Evolutionary conservation across 64 coral and sea anemone species (phyloP).

Genomic region (Trachythela sp.): DNA sequence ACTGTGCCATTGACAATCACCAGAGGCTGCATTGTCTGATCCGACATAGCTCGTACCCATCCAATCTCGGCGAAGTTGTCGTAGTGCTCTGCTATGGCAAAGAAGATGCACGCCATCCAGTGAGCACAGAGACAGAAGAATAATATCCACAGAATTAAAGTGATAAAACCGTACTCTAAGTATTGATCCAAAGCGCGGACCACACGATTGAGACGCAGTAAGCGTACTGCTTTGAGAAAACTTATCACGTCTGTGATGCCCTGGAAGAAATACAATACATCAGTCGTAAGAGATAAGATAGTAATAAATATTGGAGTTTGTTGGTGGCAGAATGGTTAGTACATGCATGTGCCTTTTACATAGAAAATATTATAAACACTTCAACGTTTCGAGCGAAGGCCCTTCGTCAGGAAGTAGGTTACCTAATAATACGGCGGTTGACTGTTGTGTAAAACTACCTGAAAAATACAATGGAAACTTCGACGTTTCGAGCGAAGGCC

Average conservation of each 20-base stretch:
- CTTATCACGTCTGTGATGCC: slow-evolving; percentile 68
- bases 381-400: too few species aligned
- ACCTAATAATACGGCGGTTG: too few species aligned
- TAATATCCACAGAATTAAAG: slow-evolving; percentile 83
- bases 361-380: too few species aligned
- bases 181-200: slow-evolving; percentile 92
- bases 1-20: slow-evolving; percentile 1
- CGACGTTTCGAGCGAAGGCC: too few species aligned
- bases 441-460: too few species aligned
- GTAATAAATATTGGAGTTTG: too few species aligned
- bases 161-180: slow-evolving; percentile 85
- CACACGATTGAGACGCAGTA: slow-evolving; percentile 79
- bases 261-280: slow-evolving; percentile 40
- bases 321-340: too few species aligned
- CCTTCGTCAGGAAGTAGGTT: too few species aligned
- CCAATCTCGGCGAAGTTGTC: slow-evolving; percentile 48
- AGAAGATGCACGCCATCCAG: slow-evolving; percentile 97
- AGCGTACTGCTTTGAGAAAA: slow-evolving; percentile 84
- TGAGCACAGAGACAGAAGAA: slow-evolving; percentile 84
- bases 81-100: slow-evolving; percentile 65
- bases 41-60: slow-evolving; percentile 45
- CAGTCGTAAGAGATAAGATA: too few species aligned
- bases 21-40: neutral
- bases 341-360: too few species aligned
- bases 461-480: too few species aligned